Evolutionary conservation across 2,797 vertebrate species (phyloP).

Genomic region (Leptodactylus fallax): DNA sequence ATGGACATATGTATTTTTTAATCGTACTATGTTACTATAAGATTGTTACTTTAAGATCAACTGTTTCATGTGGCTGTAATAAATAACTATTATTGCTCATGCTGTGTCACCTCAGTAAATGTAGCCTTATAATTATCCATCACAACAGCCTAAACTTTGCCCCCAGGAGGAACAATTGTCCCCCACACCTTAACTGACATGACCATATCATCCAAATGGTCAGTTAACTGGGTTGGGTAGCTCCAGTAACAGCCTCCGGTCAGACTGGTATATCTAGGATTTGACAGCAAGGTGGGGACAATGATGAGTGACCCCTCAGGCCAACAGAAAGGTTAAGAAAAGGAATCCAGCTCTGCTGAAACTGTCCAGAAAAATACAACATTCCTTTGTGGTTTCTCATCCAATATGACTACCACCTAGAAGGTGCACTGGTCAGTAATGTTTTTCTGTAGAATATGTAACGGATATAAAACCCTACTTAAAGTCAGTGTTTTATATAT

Average conservation of each 20-base stretch:
- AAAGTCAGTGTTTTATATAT: too few relatives aligned
- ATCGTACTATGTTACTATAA: too few relatives aligned
- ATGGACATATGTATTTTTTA: too few relatives aligned
- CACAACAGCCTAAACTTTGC: conserved; percentile 1
- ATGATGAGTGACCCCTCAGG: conserved; percentile 36
- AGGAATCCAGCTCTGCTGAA: conserved; percentile 42
- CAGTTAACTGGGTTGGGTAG: conserved; percentile 26
- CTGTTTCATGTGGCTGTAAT: too few relatives aligned
- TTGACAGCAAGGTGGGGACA: conserved; percentile 31
- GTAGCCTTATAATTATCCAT: background rate
- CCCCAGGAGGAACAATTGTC: conserved; percentile 25
- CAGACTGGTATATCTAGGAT: conserved; percentile 48
- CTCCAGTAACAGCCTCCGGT: conserved; percentile 26
- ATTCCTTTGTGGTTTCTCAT: conserved; percentile 42
- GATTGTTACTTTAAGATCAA: too few relatives aligned
- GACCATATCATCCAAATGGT: conserved; percentile 41
- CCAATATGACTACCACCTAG: background rate
- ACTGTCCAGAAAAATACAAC: conserved; percentile 35
- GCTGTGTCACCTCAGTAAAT: background rate
- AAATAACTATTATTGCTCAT: background rate
- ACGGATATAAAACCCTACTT: too few relatives aligned
- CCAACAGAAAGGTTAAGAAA: conserved; percentile 6
- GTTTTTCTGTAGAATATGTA: background rate
- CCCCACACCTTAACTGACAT: conserved; percentile 23
- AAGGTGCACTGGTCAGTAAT: background rate